Conservation (phyloP, 2,113 vertebrate species). For the Paratilapia polleni region DNA sequence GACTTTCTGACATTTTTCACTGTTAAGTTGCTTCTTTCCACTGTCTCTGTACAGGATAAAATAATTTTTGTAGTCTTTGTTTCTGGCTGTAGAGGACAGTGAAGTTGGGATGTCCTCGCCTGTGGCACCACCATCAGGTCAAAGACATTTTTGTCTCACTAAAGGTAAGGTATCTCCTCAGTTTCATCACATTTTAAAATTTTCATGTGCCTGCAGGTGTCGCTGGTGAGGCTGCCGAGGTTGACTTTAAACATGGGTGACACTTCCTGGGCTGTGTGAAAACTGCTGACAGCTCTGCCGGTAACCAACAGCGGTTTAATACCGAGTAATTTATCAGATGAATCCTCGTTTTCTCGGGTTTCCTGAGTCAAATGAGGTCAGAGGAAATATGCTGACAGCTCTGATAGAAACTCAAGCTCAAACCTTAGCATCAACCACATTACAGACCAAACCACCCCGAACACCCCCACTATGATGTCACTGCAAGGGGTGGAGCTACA, state of each 20-base stretch:
- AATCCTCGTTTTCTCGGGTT: neutral
- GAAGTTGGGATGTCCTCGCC: neutral
- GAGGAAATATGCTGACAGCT: conserved; percentile 37
- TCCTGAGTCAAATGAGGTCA: conserved; percentile 48
- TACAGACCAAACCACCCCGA: neutral
- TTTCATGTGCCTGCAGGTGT: neutral
- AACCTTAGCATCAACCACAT: conserved; percentile 33
- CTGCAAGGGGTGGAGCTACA: neutral
- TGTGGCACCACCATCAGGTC: neutral
- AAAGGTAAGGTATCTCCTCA: neutral
- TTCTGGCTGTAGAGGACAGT: neutral
- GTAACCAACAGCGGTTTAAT: neutral
- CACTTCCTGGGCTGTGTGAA: neutral
- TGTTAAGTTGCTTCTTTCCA: neutral
- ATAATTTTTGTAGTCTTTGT: neutral
- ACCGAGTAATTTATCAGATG: neutral
- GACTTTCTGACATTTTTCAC: neutral
- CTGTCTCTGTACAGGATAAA: neutral
- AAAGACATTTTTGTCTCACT: neutral
- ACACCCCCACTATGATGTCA: neutral
- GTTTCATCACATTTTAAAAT: neutral
- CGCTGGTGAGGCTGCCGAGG: neutral
- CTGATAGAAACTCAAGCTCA: conserved; percentile 10
- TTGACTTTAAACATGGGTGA: neutral
- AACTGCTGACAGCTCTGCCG: conserved; percentile 22